Evolutionary conservation across 2,113 vertebrate species (phyloP).

Genomic region (Miniopterus natalensis): DNA sequence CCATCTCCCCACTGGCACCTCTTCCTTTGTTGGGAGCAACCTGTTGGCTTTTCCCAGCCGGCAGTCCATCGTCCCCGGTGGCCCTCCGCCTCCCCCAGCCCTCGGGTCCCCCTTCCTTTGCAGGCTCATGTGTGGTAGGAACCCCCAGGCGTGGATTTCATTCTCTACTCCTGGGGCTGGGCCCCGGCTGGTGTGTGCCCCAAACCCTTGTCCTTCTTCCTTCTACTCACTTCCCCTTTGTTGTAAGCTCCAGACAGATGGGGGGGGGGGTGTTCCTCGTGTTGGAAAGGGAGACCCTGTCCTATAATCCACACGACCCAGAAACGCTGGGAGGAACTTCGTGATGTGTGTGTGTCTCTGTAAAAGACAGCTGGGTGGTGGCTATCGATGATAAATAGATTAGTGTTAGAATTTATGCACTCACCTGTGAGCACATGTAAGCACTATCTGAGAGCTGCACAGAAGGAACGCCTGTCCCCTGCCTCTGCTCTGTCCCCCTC

Average conservation of each 20-base stretch:
- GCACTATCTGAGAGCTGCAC: background rate
- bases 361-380: background rate
- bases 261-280: background rate
- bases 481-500: background rate
- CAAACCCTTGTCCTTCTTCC: conserved; percentile 38
- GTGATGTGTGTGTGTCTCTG: background rate
- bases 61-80: conserved; percentile 22
- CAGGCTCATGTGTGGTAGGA: conserved; percentile 66
- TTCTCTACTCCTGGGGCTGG: conserved; percentile 65
- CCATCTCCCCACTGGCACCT: conserved; percentile 64
- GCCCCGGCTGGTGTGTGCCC: conserved; percentile 62
- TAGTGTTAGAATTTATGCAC: background rate
- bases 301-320: background rate
- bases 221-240: conserved; percentile 68
- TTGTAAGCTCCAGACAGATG: background rate
- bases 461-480: background rate
- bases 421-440: background rate
- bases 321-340: background rate
- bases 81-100: background rate
- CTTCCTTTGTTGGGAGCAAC: conserved; percentile 80
- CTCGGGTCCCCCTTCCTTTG: conserved; percentile 55
- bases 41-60: conserved; percentile 76
- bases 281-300: background rate
- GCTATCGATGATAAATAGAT: background rate
- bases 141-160: conserved; percentile 7